Conservation (phyloP, 1,140 invertebrate species). For the Gerris buenoi region DNA sequence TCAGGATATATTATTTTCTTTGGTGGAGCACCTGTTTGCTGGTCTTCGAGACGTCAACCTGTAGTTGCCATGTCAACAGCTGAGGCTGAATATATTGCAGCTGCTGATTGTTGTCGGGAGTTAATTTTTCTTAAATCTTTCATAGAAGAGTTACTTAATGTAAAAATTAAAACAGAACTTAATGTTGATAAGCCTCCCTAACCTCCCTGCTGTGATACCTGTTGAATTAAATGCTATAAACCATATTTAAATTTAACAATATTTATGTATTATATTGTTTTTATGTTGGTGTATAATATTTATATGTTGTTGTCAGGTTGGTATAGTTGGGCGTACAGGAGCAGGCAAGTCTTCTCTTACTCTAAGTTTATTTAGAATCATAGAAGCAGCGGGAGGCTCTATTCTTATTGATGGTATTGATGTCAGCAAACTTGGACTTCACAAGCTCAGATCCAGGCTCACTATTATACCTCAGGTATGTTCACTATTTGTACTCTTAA, state of each 20-base stretch:
- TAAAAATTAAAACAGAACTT: background rate
- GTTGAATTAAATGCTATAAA: too few species aligned
- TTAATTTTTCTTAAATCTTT: background rate
- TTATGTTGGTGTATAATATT: background rate
- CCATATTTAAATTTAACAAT: too few species aligned
- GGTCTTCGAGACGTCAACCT: background rate
- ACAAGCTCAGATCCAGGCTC: constrained; percentile 67
- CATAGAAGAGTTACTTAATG: background rate
- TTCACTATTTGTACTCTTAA: background rate
- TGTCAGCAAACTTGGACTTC: constrained; percentile 72
- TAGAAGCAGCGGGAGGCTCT: constrained; percentile 63
- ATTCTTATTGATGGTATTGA: constrained; percentile 83
- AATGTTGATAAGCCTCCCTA: background rate
- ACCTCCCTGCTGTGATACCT: too few species aligned
- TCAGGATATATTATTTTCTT: background rate
- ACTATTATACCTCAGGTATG: constrained; percentile 73
- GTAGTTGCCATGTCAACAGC: background rate
- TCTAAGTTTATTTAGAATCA: constrained; percentile 69
- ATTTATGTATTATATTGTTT: too few species aligned
- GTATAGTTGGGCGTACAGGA: constrained; percentile 68
- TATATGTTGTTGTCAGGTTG: constrained; percentile 33
- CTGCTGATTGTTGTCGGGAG: background rate
- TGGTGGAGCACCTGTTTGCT: background rate
- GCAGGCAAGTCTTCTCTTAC: constrained; percentile 76
- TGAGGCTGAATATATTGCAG: background rate